Conservation (phyloP, 1,140 invertebrate genomes). For the Rhopalosiphum maidis region DNA sequence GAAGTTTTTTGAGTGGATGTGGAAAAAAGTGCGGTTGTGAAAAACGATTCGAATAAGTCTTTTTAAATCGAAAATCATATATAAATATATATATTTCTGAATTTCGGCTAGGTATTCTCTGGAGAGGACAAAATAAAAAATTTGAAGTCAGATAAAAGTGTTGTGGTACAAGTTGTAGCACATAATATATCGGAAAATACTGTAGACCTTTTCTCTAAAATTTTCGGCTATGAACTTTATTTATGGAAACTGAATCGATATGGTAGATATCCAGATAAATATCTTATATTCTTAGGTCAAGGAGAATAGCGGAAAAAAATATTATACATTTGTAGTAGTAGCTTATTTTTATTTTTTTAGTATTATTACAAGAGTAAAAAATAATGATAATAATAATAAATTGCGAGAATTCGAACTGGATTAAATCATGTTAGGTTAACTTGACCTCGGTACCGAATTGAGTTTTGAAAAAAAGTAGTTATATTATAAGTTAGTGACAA, state of each 20-base stretch:
- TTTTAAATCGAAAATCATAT: constrained; percentile 9
- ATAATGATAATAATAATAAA: background rate
- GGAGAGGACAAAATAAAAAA: background rate
- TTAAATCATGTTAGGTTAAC: constrained; percentile 1
- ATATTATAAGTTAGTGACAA: background rate
- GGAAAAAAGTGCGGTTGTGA: background rate
- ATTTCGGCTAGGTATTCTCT: background rate
- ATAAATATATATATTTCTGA: constrained; percentile 23
- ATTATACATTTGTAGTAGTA: constrained; percentile 22
- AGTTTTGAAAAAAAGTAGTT: constrained; percentile 10
- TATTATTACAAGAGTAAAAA: constrained; percentile 22
- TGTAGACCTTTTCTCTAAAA: background rate
- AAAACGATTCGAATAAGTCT: constrained; percentile 17
- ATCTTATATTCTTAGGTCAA: constrained; percentile 9
- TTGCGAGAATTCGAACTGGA: background rate
- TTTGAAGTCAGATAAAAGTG: constrained; percentile 3
- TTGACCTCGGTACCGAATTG: constrained; percentile 2
- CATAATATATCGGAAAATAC: constrained; percentile 13
- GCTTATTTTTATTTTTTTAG: background rate
- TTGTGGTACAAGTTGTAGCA: background rate
- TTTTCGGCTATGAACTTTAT: constrained; percentile 35
- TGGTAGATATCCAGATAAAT: background rate
- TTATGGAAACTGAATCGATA: constrained; percentile 14
- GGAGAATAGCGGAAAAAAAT: background rate
- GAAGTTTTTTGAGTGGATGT: background rate